Conservation (phyloP, 2,888 invertebrate genomes). For the Torymus aiolomorphi region DNA sequence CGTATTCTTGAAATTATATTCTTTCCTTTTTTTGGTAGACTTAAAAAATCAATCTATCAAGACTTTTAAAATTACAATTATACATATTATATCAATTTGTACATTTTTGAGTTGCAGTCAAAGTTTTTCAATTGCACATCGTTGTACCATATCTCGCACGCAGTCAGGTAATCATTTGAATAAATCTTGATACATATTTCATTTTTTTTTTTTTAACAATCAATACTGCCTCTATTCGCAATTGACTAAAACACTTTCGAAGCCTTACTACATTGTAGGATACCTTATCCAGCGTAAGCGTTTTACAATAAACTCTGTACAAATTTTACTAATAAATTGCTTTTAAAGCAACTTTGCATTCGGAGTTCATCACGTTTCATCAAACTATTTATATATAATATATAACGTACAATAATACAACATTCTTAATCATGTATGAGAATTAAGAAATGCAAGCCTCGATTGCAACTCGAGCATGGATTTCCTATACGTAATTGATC, state of each 20-base stretch:
- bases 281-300: slow-evolving; percentile 53
- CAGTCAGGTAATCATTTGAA: slow-evolving; percentile 50
- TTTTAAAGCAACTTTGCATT: slow-evolving; percentile 71
- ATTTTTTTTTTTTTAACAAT: slow-evolving; percentile 52
- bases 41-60: slow-evolving; percentile 40
- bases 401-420: slow-evolving; percentile 69
- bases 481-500: slow-evolving; percentile 60
- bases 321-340: slow-evolving; percentile 63
- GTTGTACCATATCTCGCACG: slow-evolving; percentile 57
- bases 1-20: slow-evolving; percentile 24
- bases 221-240: slow-evolving; percentile 56
- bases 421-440: slow-evolving; percentile 61
- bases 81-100: slow-evolving; percentile 50
- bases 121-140: slow-evolving; percentile 55
- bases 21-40: slow-evolving; percentile 15
- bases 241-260: slow-evolving; percentile 55
- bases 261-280: slow-evolving; percentile 53
- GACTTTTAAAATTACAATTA: slow-evolving; percentile 49
- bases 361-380: slow-evolving; percentile 68
- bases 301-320: slow-evolving; percentile 61
- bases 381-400: slow-evolving; percentile 61
- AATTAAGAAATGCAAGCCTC: slow-evolving; percentile 59
- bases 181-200: slow-evolving; percentile 54
- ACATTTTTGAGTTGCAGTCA: slow-evolving; percentile 53
- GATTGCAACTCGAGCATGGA: slow-evolving; percentile 54